Evolutionary conservation across 1,140 invertebrate species (phyloP), one percentile per base, ranked within the genome.

Genomic region (Drosophila setifemur): DNA sequence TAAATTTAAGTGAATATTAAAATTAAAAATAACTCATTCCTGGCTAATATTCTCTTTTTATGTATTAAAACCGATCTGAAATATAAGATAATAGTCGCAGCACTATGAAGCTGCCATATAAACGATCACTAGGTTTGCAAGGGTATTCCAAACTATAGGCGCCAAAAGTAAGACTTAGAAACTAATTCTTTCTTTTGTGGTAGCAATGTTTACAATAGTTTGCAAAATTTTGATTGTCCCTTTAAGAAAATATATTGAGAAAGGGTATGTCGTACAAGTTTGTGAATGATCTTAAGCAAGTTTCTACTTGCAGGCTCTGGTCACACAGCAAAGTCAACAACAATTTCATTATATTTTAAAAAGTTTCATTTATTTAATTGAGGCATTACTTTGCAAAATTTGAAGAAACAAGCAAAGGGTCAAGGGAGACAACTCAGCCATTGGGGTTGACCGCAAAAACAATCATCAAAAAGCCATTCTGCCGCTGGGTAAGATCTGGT

Each of bases 321-420:
- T 57, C 57, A 57, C 52, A 61, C 37, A 12, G 21, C 14, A n/a
- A 8, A 16, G n/a, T 18, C 7, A 31, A 23, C 14, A 55, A 42
- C 12, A 61, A 61, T 61, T 43, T 25, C 35, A 57, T 43, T n/a
- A 16, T 6, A 25, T 58, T 61, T 61, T 33, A 43, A 58, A 61
- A 64, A 37, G 6, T 63, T 63, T 25, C 19, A 14, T 35, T 37
- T 14, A 25, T 14, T 58, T 8, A 47, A 29, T 25, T 14, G 14
- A 14, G 25, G 35, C 37, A 25, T 64, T 63, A 40, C 18, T 14
- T 43, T 14, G 19, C 14, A 31, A n/a, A 14, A 18, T 25, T 4
- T 3, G 2, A 19, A 7, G 33, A 40, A 12, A 21, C 9, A 16
- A 4, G 12, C 14, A 23, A 33, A 33, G 29, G 55, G 28, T 35